Evolutionary conservation across 1,140 invertebrate species (phyloP).

Genomic region (Armadillidium nasatum): DNA sequence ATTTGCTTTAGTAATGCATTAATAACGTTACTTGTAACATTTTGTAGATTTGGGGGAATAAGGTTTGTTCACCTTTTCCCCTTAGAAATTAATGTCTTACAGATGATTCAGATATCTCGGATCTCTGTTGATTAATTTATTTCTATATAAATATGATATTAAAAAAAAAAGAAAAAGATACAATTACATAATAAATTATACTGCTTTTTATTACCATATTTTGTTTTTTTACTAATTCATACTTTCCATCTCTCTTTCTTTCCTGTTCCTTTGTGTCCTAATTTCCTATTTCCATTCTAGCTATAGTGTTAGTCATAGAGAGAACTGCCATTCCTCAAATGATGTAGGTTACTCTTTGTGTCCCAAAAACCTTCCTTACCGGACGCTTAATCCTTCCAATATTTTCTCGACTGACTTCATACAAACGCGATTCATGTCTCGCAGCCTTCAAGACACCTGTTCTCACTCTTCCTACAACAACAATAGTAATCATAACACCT

Average conservation of each 20-base stretch:
- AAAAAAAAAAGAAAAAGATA: neutral
- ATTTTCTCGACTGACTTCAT: constrained; percentile 5
- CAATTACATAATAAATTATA: constrained; percentile 9
- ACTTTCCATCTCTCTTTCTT: constrained; percentile 20
- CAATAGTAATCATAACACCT: neutral
- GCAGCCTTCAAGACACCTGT: constrained; percentile 10
- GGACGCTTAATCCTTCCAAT: neutral
- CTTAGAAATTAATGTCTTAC: too few relatives aligned
- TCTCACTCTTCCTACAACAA: neutral
- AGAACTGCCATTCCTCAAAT: neutral
- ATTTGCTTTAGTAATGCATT: too few relatives aligned
- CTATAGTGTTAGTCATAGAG: constrained; percentile 4
- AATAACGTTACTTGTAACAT: too few relatives aligned
- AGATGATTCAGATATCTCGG: neutral
- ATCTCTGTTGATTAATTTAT: constrained; percentile 2
- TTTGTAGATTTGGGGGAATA: too few relatives aligned
- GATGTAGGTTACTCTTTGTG: constrained; percentile 12
- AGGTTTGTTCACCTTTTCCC: too few relatives aligned
- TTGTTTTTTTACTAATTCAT: constrained; percentile 16
- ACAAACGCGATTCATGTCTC: constrained; percentile 9
- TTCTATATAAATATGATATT: neutral
- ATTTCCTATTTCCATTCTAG: constrained; percentile 8
- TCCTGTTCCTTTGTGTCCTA: constrained; percentile 12
- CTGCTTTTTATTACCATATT: constrained; percentile 6
- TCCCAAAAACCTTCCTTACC: constrained; percentile 6